Conservation (phyloP, 2,113 vertebrate species). For the Thalassoma bifasciatum region DNA sequence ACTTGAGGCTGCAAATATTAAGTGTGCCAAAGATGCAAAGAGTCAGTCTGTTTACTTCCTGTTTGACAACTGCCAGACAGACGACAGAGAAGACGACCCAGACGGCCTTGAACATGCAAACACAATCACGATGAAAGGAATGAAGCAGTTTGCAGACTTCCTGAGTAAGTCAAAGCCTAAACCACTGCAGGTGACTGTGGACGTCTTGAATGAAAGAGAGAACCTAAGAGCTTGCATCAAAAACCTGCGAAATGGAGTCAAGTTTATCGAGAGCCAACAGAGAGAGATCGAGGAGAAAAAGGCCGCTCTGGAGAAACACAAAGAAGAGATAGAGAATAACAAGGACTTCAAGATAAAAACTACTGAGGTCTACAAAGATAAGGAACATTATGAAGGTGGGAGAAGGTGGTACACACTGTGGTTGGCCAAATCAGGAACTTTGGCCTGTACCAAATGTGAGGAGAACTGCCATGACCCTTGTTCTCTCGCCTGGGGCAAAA, state of each 20-base stretch:
- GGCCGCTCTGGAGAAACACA: neutral
- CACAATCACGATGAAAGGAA: neutral
- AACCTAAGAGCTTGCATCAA: slow-evolving; percentile 7
- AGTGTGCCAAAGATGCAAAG: neutral
- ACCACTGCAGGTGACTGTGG: neutral
- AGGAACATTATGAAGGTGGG: accelerated
- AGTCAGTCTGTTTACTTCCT: slow-evolving; percentile 2
- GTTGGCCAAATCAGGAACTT: neutral
- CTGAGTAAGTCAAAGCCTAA: neutral
- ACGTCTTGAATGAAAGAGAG: neutral
- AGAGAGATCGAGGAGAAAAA: neutral
- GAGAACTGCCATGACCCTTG: slow-evolving; percentile 35
- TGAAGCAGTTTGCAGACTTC: neutral
- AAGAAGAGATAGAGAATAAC: neutral
- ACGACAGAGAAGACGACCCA: neutral
- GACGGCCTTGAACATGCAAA: neutral
- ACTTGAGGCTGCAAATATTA: neutral
- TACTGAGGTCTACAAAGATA: neutral
- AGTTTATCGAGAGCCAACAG: neutral
- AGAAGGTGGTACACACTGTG: neutral
- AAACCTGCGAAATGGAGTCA: neutral
- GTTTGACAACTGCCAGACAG: slow-evolving; percentile 11
- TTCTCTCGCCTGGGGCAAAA: accelerated
- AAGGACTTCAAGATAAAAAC: neutral
- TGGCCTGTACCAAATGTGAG: slow-evolving; percentile 2